A percentile compares a stretch with the other conserved stretches of the same genome.
Evolutionary conservation across 2,888 invertebrate species (phyloP).

Genomic region (Calameuta filiformis): DNA sequence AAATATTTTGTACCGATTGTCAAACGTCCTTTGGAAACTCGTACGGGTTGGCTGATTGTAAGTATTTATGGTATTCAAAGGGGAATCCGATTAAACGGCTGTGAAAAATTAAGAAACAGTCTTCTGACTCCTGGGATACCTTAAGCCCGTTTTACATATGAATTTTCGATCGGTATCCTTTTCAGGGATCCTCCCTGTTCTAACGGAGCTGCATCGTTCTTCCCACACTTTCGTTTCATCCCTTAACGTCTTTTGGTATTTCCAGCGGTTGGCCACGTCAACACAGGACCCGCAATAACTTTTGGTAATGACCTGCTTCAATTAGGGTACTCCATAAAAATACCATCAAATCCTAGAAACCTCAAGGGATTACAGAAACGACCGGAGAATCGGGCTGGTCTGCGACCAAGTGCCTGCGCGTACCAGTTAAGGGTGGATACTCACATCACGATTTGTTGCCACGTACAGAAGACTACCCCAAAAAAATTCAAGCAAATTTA

Average conservation of each 20-base stretch:
- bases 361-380: constrained; percentile 7
- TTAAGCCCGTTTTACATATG: neutral
- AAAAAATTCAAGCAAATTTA: neutral
- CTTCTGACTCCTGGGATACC: neutral
- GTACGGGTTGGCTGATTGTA: neutral
- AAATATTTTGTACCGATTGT: neutral
- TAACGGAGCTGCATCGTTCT: neutral
- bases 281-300: constrained; percentile 13
- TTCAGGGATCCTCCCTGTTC: neutral
- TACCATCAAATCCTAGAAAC: constrained; percentile 13
- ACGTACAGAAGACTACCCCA: neutral
- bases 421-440: neutral
- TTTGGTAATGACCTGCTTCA: constrained; percentile 17
- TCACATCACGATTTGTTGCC: neutral
- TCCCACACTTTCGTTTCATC: neutral
- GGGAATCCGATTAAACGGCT: neutral
- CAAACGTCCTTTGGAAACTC: neutral
- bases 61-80: neutral
- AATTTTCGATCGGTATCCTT: neutral
- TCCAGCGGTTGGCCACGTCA: neutral
- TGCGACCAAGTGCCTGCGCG: neutral
- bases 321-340: constrained; percentile 22
- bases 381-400: neutral
- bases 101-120: neutral
- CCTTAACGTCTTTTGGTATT: neutral